A percentile compares a stretch with the other conserved stretches of the same genome.
phyloP scores from a whole-genome alignment of 1,140 invertebrate genomes.

The Lepidurus couesii region DNA sequence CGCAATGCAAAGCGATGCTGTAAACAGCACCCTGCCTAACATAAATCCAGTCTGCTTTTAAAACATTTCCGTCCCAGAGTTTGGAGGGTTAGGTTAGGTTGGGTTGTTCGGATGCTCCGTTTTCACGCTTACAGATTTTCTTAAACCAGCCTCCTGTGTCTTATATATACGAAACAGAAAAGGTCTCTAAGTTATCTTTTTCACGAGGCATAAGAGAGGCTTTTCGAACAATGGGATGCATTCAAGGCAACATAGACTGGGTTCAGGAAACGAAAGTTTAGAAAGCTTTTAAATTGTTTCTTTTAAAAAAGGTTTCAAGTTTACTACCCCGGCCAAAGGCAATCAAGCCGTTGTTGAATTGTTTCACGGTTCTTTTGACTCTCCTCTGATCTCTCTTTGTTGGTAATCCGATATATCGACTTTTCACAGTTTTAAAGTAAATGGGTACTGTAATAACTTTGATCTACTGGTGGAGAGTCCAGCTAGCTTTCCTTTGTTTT shows the following conservation, averaged over 20 bases:
- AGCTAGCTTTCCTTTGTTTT: too few relatives aligned
- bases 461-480: too few relatives aligned
- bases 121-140: not conserved
- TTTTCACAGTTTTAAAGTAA: too few relatives aligned
- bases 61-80: not conserved
- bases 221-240: not conserved
- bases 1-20: slow-evolving; percentile 8
- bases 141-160: not conserved
- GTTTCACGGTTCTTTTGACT: not conserved
- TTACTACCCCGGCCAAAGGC: not conserved
- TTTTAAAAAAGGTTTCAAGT: not conserved
- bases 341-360: not conserved
- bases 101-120: not conserved
- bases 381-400: not conserved
- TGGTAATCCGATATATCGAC: too few relatives aligned
- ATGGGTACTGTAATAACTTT: too few relatives aligned
- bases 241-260: not conserved
- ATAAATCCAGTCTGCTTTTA: slow-evolving; percentile 8
- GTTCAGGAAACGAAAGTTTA: not conserved
- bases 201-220: not conserved
- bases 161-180: not conserved
- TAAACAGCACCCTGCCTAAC: slow-evolving; percentile 5
- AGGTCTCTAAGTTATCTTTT: not conserved
- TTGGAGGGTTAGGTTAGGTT: not conserved
- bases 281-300: not conserved